Evolutionary conservation across 2,888 invertebrate species (phyloP).

Genomic region (Drosophila aldrichi): DNA sequence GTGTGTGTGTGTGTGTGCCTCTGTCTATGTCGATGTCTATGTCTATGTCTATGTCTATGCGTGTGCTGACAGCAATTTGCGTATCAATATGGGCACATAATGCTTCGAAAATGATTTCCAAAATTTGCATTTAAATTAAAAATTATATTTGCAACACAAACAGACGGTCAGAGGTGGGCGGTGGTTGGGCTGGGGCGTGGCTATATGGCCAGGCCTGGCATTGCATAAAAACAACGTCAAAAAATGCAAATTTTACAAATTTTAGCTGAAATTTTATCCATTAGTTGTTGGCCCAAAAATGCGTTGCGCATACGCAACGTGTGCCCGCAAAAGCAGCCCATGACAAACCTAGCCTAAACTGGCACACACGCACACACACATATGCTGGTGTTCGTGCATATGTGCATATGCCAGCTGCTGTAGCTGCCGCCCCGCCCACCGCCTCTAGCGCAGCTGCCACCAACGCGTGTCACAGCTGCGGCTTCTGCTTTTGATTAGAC

Average conservation of each 20-base stretch:
- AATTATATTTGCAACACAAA: slow-evolving; percentile 82
- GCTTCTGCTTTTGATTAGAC: slow-evolving; percentile 79
- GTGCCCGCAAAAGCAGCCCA: slow-evolving; percentile 30
- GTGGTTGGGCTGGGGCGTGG: background rate
- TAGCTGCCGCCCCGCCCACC: background rate
- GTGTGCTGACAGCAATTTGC: slow-evolving; percentile 80
- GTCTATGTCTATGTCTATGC: slow-evolving; percentile 46
- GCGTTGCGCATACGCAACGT: slow-evolving; percentile 79
- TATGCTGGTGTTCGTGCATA: slow-evolving; percentile 9
- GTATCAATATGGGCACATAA: slow-evolving; percentile 81
- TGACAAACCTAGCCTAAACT: slow-evolving; percentile 4
- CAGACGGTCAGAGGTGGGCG: slow-evolving; percentile 37
- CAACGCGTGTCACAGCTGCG: slow-evolving; percentile 70
- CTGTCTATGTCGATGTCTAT: background rate
- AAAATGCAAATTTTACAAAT: slow-evolving; percentile 79
- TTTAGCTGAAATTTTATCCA: slow-evolving; percentile 74
- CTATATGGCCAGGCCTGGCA: slow-evolving; percentile 17
- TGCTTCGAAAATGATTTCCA: slow-evolving; percentile 82
- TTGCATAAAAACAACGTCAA: slow-evolving; percentile 53
- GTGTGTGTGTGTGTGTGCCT: slow-evolving; percentile 1
- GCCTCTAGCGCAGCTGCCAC: background rate
- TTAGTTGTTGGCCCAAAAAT: slow-evolving; percentile 65
- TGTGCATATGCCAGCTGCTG: slow-evolving; percentile 47
- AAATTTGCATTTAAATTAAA: slow-evolving; percentile 80
- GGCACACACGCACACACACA: slow-evolving; percentile 2